phyloP scores from a whole-genome alignment of 2,113 vertebrate species.

The Chaetodon trifascialis region DNA sequence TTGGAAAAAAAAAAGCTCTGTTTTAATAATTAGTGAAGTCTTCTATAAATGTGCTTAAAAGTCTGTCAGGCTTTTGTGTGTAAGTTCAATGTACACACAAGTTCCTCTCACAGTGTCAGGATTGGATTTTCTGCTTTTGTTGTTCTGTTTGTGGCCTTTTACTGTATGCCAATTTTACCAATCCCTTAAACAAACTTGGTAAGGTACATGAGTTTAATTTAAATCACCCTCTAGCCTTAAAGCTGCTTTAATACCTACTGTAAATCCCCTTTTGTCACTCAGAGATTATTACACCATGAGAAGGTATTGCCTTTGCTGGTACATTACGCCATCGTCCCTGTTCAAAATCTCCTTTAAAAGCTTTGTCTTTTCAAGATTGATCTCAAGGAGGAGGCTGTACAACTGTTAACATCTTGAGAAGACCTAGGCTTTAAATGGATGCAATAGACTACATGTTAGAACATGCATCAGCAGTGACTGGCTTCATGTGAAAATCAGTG shows the following conservation, averaged over 20 bases:
- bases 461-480: constrained; percentile 1
- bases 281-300: not conserved
- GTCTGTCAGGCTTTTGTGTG: not conserved
- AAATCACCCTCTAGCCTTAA: not conserved
- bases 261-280: not conserved
- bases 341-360: not conserved
- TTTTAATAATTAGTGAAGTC: not conserved
- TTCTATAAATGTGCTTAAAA: not conserved
- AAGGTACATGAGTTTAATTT: not conserved
- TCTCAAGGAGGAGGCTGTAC: not conserved
- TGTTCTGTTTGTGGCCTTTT: constrained; percentile 3
- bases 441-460: not conserved
- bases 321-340: not conserved
- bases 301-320: not conserved
- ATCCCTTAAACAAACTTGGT: constrained; percentile 2
- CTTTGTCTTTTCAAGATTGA: not conserved
- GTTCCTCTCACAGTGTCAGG: not conserved
- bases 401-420: not conserved
- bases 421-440: not conserved
- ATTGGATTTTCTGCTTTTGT: constrained; percentile 3
- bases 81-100: not conserved
- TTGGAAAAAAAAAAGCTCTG: not conserved
- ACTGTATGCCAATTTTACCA: not conserved
- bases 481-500: constrained; percentile 36
- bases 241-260: not conserved